Evolutionary conservation across 2,797 vertebrate genomes (phyloP).

Genomic region (Dipus sagitta): DNA sequence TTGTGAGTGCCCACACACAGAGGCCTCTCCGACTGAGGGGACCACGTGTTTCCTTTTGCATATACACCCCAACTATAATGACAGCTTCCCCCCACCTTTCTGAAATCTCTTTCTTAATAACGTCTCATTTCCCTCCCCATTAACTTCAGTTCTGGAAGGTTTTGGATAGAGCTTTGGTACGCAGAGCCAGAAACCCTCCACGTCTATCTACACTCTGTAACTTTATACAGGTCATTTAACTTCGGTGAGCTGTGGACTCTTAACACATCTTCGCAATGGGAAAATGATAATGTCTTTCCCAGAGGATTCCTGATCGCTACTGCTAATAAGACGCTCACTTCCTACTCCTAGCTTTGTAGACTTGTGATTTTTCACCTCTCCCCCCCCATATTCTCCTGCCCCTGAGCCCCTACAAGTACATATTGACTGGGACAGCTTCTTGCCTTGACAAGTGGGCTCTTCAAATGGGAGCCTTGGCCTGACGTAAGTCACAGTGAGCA

Average conservation of each 20-base stretch:
- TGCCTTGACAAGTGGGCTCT: slow-evolving; percentile 2
- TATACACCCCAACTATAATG: neutral
- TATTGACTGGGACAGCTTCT: neutral
- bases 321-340: neutral
- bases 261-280: neutral
- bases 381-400: too few species aligned
- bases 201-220: slow-evolving; percentile 2
- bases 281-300: neutral
- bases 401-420: neutral
- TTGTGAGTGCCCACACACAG: neutral
- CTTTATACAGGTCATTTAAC: slow-evolving; percentile 51
- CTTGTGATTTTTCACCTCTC: neutral
- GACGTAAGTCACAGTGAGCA: neutral
- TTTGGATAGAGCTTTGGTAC: slow-evolving; percentile 11
- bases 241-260: neutral
- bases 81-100: neutral
- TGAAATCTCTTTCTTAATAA: slow-evolving; percentile 42
- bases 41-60: slow-evolving; percentile 48
- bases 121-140: slow-evolving; percentile 45
- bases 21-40: slow-evolving; percentile 3
- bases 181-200: slow-evolving; percentile 25
- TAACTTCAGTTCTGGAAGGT: slow-evolving; percentile 45
- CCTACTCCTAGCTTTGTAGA: neutral
- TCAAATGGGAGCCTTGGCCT: neutral
- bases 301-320: neutral